These are phyloP conservation scores for Malaclemys terrapin DNA, from an alignment of 2,113 vertebrate species.

Conservation along the genomic window DNA sequence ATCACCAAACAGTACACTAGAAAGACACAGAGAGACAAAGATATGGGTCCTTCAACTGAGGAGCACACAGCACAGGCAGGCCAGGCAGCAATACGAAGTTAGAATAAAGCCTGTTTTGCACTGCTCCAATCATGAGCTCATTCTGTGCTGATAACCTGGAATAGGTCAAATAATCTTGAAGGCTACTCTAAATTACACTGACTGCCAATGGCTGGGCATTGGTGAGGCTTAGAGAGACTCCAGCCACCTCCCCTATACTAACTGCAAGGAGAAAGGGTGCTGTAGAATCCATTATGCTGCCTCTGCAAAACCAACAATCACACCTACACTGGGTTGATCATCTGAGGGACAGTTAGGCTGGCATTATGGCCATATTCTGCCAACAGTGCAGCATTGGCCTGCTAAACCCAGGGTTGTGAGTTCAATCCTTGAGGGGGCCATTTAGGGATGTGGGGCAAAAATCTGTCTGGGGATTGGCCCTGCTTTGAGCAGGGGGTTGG, in stretches of 20 bases:
- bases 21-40: slow-evolving; percentile 14
- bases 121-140: background rate
- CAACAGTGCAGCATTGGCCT: background rate
- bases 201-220: background rate
- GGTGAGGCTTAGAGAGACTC: background rate
- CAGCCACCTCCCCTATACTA: background rate
- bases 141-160: background rate
- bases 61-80: fast-evolving
- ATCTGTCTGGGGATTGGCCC: too few species aligned
- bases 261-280: background rate
- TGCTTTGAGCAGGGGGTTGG: too few species aligned
- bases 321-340: background rate
- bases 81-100: background rate
- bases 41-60: background rate
- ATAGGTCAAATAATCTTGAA: background rate
- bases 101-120: background rate
- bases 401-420: too few species aligned
- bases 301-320: background rate
- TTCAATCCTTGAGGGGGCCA: too few species aligned
- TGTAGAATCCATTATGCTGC: background rate
- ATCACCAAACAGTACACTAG: background rate
- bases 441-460: too few species aligned
- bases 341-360: background rate
- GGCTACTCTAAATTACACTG: background rate
- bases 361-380: background rate